phyloP scores from a whole-genome alignment of 2,113 vertebrate genomes.

The Pandion haliaetus region DNA sequence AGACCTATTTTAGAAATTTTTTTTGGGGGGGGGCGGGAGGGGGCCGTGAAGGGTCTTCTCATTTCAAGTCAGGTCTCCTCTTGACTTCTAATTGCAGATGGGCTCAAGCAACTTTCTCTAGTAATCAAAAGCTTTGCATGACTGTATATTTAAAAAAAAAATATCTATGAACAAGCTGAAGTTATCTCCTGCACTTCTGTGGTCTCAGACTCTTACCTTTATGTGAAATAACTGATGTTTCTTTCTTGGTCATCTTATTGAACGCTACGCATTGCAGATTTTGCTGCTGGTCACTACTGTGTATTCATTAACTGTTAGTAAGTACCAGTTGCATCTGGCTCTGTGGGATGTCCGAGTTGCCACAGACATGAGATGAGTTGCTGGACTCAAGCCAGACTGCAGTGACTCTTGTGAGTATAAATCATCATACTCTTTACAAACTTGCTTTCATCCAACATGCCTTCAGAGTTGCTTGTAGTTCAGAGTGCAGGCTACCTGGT shows the following conservation, averaged over 20 bases:
- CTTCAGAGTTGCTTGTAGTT: background rate
- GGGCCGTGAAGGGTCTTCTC: background rate
- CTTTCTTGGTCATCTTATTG: background rate
- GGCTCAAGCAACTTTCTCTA: background rate
- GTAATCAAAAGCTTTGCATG: background rate
- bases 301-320: background rate
- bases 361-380: background rate
- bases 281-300: background rate
- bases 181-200: background rate
- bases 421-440: background rate
- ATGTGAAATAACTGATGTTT: background rate
- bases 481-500: background rate
- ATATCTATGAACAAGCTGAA: background rate
- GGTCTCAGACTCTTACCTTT: background rate
- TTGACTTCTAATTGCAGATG: background rate
- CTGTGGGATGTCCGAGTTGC: background rate
- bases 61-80: background rate
- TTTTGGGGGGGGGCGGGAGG: no score
- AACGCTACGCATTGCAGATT: background rate
- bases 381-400: background rate
- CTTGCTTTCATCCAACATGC: background rate
- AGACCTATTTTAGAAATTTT: background rate
- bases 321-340: background rate
- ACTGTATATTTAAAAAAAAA: background rate
- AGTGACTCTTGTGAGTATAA: background rate